Percentiles rank a stretch among this genome's conserved stretches.
Conservation (phyloP, 2,888 invertebrate species). For the Drosophila basisetae region DNA sequence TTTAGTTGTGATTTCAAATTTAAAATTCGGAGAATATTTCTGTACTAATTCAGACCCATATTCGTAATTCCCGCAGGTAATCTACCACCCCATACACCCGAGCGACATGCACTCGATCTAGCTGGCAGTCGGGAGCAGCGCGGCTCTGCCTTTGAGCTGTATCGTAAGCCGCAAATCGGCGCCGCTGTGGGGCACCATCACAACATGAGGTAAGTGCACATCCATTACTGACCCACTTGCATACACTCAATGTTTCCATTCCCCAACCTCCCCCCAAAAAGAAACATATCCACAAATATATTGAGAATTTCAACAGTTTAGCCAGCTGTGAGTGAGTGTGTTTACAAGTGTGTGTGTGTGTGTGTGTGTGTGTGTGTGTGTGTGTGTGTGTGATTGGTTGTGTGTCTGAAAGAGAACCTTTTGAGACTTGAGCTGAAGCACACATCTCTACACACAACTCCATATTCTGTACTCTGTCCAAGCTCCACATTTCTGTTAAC, state of each 20-base stretch:
- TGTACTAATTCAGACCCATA: not conserved
- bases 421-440: conserved; percentile 5
- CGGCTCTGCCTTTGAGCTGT: conserved; percentile 97
- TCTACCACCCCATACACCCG: conserved; percentile 84
- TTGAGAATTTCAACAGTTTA: conserved; percentile 18
- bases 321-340: conserved; percentile 15
- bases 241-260: conserved; percentile 7
- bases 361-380: conserved; percentile 12
- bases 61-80: conserved; percentile 70
- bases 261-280: not conserved
- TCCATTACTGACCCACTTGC: not conserved
- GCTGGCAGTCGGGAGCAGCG: conserved; percentile 95
- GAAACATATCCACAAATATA: conserved; percentile 32
- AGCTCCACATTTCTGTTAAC: conserved; percentile 81
- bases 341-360: conserved; percentile 1
- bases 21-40: not conserved
- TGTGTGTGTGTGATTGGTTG: conserved; percentile 4
- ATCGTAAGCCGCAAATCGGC: conserved; percentile 92
- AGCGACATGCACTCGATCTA: conserved; percentile 87
- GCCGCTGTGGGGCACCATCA: conserved; percentile 88
- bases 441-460: conserved; percentile 16
- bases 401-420: conserved; percentile 10
- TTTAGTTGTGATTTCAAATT: not conserved
- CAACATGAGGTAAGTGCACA: conserved; percentile 89
- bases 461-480: conserved; percentile 44